Percentiles rank a stretch among this genome's conserved stretches.
phyloP scores from a whole-genome alignment of 2,888 invertebrate genomes.

The Anticlea derivata region DNA sequence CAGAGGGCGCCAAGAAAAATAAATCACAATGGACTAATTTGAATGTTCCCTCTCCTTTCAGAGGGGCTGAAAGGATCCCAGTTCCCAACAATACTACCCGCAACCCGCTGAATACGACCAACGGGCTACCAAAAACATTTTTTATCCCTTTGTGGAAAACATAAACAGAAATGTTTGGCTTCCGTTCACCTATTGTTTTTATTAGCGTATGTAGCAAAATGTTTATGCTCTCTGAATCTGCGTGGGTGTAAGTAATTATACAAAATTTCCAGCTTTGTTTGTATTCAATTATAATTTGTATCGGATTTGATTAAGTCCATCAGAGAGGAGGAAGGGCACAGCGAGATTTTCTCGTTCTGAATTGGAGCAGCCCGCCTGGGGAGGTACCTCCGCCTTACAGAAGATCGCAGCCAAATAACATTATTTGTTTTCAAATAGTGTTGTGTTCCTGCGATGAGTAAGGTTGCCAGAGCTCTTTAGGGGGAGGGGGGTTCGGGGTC shows the following conservation, averaged over 20 bases:
- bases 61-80: slow-evolving; percentile 65
- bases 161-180: slow-evolving; percentile 69
- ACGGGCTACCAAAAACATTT: slow-evolving; percentile 50
- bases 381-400: too few relatives aligned
- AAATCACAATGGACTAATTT: slow-evolving; percentile 76
- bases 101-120: slow-evolving; percentile 57
- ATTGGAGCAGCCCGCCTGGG: too few relatives aligned
- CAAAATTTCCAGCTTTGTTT: slow-evolving; percentile 14
- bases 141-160: slow-evolving; percentile 61
- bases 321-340: too few relatives aligned
- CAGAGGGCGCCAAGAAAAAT: slow-evolving; percentile 61
- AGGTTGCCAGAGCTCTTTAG: too few relatives aligned
- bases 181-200: slow-evolving; percentile 67
- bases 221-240: slow-evolving; percentile 45
- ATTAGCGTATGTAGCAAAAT: slow-evolving; percentile 57
- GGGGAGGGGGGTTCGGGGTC: too few relatives aligned
- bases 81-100: slow-evolving; percentile 66
- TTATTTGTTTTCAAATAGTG: too few relatives aligned
- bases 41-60: slow-evolving; percentile 69
- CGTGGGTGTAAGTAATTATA: slow-evolving; percentile 41
- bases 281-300: neutral
- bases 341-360: too few relatives aligned
- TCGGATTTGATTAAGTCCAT: neutral
- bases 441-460: too few relatives aligned
- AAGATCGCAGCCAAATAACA: too few relatives aligned